Base-by-base conservation (phyloP, 2,113 vertebrate species). In the Nibea coibor region DNA sequence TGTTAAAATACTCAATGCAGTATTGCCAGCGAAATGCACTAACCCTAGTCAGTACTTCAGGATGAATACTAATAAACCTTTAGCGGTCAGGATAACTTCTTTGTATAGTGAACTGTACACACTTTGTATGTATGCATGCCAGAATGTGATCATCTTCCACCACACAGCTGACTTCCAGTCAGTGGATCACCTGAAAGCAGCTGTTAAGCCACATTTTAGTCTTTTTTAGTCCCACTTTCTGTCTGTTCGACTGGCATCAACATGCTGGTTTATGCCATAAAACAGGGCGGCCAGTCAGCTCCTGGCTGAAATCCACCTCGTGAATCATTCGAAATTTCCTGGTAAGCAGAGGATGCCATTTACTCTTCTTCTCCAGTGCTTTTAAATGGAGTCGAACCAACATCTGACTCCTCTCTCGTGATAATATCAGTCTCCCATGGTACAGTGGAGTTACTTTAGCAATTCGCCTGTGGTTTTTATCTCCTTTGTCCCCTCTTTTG, bases 381-480 rank as follows among this genome's bases (percentile, higher is more conserved):
- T 81, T 73, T 19, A 66, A 72, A 70, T 28, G 74, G 62, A 85
- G 64, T 81, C 54, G 3, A 76, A 88, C 74, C 66, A 48, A 80
- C 75, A 54, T 80, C 69, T 69, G 77, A 73, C 66, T 85, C 69
- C 72, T 80, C 81, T 61, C 77, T 73, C 82, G 63, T 65, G 72
- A 87, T 91, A 82, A 69, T 90, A 88, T 89, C 85, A 82, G 75
- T 81, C 75, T 61, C 78, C 77, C 61, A 20, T 42, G 68, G 82
- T 87, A 84, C 82, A 82, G 80, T 62, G 51, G 68, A 92, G 90
- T 92, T 91, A 87, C 92, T 93, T 88, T 82, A 87, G 90, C 86
- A 81, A 88, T 93, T 92, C 79, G 83, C 92, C 91, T 83, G 90
- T 84, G 93, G 92, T 92, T 94, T 39, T 94, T 93, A 92, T 95